Percentiles rank a stretch among this genome's conserved stretches.
Conservation (phyloP, 2,888 invertebrate species). For the Sphinx pinastri region DNA sequence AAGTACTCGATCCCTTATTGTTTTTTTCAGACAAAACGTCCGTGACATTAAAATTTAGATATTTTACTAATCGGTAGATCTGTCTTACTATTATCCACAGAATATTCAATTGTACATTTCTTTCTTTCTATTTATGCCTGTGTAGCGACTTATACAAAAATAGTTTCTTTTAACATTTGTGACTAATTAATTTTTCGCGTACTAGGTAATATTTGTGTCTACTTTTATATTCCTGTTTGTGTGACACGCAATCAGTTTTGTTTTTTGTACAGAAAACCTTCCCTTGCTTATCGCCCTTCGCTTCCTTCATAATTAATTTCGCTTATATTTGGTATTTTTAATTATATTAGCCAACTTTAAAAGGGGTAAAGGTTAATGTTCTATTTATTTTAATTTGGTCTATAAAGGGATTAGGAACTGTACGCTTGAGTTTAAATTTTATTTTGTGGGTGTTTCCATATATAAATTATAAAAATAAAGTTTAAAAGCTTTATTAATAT, state of each 20-base stretch:
- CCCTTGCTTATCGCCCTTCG: conserved; percentile 16
- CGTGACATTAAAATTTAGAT: too few species aligned
- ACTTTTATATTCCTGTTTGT: conserved; percentile 29
- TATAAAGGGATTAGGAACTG: conserved; percentile 13
- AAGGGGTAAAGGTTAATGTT: conserved; percentile 18
- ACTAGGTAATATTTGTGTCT: conserved; percentile 31
- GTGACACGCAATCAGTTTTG: conserved; percentile 30
- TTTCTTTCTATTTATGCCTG: too few species aligned
- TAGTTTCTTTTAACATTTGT: too few species aligned
- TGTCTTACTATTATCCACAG: too few species aligned
- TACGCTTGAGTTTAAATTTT: not conserved
- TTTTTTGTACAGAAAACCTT: conserved; percentile 23
- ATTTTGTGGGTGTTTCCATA: conserved; percentile 10
- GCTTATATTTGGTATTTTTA: conserved; percentile 22
- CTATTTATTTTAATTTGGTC: conserved; percentile 19
- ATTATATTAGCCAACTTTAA: not conserved
- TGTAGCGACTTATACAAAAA: too few species aligned
- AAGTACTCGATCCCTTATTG: too few species aligned
- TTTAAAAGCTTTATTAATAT: not conserved
- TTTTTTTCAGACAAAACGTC: too few species aligned
- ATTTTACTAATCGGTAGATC: too few species aligned
- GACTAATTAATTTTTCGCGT: conserved; percentile 15
- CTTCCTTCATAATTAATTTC: conserved; percentile 21
- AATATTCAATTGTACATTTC: too few species aligned
- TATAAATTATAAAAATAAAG: not conserved